Percentiles rank a stretch among this genome's conserved stretches.
Conservation (phyloP, 1,140 invertebrate genomes). For the Bradysia coprophila region DNA sequence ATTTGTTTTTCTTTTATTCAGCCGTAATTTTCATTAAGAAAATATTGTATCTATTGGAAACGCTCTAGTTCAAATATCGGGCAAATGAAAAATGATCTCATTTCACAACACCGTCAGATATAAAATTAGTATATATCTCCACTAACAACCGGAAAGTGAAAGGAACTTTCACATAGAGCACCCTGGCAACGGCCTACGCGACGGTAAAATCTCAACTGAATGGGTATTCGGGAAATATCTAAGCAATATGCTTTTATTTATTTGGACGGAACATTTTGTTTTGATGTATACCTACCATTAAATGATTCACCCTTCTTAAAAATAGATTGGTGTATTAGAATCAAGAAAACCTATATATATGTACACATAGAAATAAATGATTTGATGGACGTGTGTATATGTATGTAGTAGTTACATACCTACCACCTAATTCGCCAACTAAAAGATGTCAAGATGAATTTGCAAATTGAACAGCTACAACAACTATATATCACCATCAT, state of each 20-base stretch:
- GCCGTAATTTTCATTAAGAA: too few relatives aligned
- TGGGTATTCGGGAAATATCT: constrained; percentile 25
- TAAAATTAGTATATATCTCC: neutral
- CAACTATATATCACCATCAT: too few relatives aligned
- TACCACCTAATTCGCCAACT: too few relatives aligned
- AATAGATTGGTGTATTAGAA: too few relatives aligned
- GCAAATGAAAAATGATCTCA: neutral
- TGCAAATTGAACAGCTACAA: too few relatives aligned
- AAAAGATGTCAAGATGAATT: too few relatives aligned
- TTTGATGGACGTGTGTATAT: too few relatives aligned
- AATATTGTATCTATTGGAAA: neutral
- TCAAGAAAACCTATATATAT: too few relatives aligned
- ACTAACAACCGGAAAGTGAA: neutral
- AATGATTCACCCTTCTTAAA: neutral
- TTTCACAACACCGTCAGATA: neutral
- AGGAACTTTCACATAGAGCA: neutral
- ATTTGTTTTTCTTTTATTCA: too few relatives aligned
- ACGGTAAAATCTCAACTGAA: constrained; percentile 27
- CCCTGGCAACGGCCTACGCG: constrained; percentile 16
- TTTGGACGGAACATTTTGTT: neutral
- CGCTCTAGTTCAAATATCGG: neutral
- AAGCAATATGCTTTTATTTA: constrained; percentile 22
- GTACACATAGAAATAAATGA: too few relatives aligned
- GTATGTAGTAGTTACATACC: too few relatives aligned
- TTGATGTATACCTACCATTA: neutral